Conservation (phyloP, 2,888 invertebrate genomes). For the Phania funesta region DNA sequence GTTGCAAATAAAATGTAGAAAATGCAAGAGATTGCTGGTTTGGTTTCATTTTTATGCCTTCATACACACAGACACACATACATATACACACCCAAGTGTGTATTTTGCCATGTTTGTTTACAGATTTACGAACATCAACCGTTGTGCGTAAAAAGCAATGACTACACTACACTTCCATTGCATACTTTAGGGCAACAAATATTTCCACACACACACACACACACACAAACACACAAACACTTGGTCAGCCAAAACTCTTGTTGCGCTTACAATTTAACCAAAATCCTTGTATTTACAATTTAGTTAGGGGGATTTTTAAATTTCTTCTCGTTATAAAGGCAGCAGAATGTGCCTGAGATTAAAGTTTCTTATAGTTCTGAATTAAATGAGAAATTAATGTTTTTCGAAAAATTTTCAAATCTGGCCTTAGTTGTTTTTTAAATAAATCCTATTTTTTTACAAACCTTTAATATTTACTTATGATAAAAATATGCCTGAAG, state of each 20-base stretch:
- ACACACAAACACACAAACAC: background rate
- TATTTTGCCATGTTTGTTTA: background rate
- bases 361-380: too few species aligned
- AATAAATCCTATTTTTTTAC: too few species aligned
- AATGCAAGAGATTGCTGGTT: constrained; percentile 21
- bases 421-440: too few species aligned
- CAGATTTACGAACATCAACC: background rate
- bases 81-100: background rate
- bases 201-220: background rate
- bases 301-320: background rate
- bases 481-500: too few species aligned
- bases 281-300: background rate
- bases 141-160: constrained; percentile 23
- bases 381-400: too few species aligned
- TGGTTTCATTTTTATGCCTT: background rate
- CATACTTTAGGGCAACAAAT: constrained; percentile 32
- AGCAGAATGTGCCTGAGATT: too few species aligned
- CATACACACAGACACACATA: background rate
- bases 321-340: too few species aligned
- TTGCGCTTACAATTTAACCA: constrained; percentile 5
- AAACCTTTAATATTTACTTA: too few species aligned
- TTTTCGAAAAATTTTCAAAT: too few species aligned
- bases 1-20: constrained; percentile 35
- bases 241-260: background rate
- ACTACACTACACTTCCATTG: constrained; percentile 17